These are phyloP conservation scores for Mesocricetus auratus DNA, from an alignment of 2,113 vertebrate genomes.

Conservation along the genomic window DNA sequence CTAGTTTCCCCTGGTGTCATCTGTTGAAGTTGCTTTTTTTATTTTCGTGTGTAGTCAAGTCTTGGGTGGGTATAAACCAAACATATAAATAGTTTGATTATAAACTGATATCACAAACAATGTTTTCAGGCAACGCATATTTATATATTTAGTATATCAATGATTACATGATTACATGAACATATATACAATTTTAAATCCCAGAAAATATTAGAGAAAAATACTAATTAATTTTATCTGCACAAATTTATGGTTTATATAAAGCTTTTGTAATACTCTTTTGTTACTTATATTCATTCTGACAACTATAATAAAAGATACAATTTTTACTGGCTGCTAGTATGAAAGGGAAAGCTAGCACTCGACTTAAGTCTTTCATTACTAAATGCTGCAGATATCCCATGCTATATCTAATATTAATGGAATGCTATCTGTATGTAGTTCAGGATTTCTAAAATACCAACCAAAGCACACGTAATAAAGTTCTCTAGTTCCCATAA, in stretches of 20 bases:
- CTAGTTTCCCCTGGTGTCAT: neutral
- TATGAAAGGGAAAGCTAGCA: neutral
- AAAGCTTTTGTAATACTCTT: neutral
- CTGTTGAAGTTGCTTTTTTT: neutral
- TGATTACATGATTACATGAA: neutral
- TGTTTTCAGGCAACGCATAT: neutral
- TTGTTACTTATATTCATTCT: neutral
- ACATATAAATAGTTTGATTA: neutral
- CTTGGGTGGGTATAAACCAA: neutral
- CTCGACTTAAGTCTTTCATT: neutral
- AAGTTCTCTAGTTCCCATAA: slow-evolving; percentile 3
- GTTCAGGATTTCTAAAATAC: neutral
- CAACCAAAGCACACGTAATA: neutral
- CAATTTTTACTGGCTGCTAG: neutral
- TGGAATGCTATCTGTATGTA: neutral
- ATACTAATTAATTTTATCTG: neutral
- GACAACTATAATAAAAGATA: neutral
- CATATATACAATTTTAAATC: neutral
- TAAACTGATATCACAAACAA: neutral
- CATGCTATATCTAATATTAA: neutral
- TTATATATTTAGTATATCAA: neutral
- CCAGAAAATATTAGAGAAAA: neutral
- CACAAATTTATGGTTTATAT: neutral
- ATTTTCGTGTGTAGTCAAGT: neutral
- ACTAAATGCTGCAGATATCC: neutral